Evolutionary conservation across 2,888 invertebrate genomes (phyloP).

Genomic region (Caenorhabditis angaria): DNA sequence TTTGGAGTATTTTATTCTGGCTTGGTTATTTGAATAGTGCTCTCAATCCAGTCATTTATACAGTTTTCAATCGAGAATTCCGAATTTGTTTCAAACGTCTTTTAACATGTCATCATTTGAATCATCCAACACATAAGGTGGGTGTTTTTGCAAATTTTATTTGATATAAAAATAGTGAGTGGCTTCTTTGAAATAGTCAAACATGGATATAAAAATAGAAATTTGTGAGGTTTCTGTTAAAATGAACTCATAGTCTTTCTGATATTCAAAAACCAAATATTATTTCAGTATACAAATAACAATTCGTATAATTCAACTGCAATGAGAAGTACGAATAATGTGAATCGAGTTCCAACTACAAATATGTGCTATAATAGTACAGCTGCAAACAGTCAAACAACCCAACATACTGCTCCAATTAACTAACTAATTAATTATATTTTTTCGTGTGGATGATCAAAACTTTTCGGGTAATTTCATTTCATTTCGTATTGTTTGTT

Average conservation of each 20-base stretch:
- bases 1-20: constrained; percentile 88
- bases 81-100: constrained; percentile 70
- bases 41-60: constrained; percentile 82
- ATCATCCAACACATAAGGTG: constrained; percentile 53
- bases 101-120: constrained; percentile 70
- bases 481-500: constrained; percentile 12
- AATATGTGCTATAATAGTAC: constrained; percentile 33
- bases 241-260: neutral
- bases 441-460: constrained; percentile 7
- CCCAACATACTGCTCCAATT: neutral
- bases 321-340: constrained; percentile 39
- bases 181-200: neutral
- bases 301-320: constrained; percentile 61
- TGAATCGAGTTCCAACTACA: constrained; percentile 34
- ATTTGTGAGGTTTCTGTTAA: neutral
- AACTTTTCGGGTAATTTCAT: neutral
- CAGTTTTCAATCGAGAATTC: constrained; percentile 70
- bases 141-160: neutral
- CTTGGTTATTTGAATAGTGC: constrained; percentile 96
- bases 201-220: neutral
- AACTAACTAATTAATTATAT: neutral
- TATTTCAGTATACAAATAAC: constrained; percentile 60
- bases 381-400: constrained; percentile 29
- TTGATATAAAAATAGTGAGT: neutral
- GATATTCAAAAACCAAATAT: neutral